A percentile compares a stretch with the other conserved stretches of the same genome.
Evolutionary conservation across 2,113 vertebrate species (phyloP).

Genomic region (Oreochromis spilurus): DNA sequence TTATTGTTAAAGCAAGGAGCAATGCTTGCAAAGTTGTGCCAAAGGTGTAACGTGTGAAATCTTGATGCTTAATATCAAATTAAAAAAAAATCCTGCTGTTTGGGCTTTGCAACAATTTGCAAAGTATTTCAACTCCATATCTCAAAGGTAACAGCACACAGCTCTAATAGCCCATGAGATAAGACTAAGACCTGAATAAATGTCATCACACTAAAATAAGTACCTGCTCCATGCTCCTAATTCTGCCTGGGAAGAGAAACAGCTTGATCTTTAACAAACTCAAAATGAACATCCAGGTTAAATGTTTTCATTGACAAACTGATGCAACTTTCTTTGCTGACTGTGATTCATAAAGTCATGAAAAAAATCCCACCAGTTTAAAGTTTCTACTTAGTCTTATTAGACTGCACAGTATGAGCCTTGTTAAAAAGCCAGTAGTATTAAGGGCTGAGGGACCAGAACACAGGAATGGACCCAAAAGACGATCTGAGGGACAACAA

Average conservation of each 20-base stretch:
- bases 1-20: neutral
- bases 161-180: constrained; percentile 17
- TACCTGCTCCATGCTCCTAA: neutral
- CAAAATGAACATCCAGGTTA: neutral
- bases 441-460: neutral
- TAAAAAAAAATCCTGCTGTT: neutral
- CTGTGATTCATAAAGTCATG: neutral
- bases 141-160: neutral
- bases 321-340: neutral
- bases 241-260: neutral
- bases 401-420: neutral
- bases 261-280: neutral
- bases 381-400: neutral
- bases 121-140: neutral
- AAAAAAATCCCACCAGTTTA: neutral
- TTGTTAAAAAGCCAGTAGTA: neutral
- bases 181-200: constrained; percentile 29
- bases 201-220: neutral
- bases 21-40: neutral
- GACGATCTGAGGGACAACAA: neutral
- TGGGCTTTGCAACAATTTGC: neutral
- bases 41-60: neutral
- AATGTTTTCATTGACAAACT: neutral
- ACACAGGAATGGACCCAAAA: neutral
- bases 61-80: neutral